These are phyloP conservation scores for Stomatorhinus walkeri DNA, from an alignment of 2,797 vertebrate species.

Conservation along the genomic window DNA sequence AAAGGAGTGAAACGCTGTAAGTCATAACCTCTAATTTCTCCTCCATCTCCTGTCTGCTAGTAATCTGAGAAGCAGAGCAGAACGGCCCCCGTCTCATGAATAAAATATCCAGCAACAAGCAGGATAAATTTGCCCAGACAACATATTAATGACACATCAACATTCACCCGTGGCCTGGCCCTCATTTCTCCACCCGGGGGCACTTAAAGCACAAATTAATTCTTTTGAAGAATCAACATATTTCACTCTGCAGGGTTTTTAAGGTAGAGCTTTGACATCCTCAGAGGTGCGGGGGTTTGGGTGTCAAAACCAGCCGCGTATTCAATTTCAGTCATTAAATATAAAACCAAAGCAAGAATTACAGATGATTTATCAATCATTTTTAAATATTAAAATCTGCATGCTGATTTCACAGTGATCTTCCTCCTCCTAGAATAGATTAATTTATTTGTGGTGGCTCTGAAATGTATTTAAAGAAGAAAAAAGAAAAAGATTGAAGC, in stretches of 20 bases:
- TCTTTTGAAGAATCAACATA: constrained; percentile 48
- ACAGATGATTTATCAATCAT: constrained; percentile 6
- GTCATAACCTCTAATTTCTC: constrained; percentile 25
- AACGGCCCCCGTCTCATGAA: constrained; percentile 38
- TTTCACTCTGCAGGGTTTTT: constrained; percentile 28
- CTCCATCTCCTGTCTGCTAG: constrained; percentile 25
- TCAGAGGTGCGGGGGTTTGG: constrained; percentile 21
- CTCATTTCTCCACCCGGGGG: constrained; percentile 45
- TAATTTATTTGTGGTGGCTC: not conserved
- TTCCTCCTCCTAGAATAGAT: not conserved
- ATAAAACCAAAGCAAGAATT: constrained; percentile 1
- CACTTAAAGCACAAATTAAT: constrained; percentile 59
- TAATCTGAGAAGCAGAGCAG: constrained; percentile 33
- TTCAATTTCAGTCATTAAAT: constrained; percentile 42
- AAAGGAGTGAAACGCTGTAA: not conserved
- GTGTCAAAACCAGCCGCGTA: constrained; percentile 44
- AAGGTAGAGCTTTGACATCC: not conserved
- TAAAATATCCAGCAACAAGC: constrained; percentile 40
- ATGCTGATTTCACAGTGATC: not conserved
- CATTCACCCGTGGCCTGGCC: constrained; percentile 43
- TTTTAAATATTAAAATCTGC: not conserved
- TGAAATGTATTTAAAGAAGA: not conserved
- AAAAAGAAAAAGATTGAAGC: constrained; percentile 3
- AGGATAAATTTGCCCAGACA: constrained; percentile 37
- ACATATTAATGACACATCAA: constrained; percentile 51